A percentile compares a stretch with the other conserved stretches of the same genome.
Conservation (phyloP, 1,140 invertebrate species). For the Nasonia giraulti region DNA sequence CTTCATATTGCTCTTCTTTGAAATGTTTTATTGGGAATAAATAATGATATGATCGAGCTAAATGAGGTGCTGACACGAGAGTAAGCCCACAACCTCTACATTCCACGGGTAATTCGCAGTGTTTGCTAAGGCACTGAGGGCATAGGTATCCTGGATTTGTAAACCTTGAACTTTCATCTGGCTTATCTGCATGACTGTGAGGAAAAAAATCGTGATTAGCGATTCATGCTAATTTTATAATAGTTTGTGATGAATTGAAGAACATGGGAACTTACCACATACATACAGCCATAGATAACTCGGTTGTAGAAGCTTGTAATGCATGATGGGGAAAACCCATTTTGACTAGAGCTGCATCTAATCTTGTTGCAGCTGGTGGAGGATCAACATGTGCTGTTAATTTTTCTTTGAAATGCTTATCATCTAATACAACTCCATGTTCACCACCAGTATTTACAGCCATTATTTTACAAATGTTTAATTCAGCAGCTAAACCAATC, state of each 20-base stretch:
- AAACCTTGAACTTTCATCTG: conserved; percentile 79
- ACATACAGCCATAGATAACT: conserved; percentile 85
- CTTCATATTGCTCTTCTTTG: conserved; percentile 79
- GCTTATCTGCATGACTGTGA: conserved; percentile 86
- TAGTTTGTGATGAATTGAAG: conserved; percentile 10
- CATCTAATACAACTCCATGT: conserved; percentile 93
- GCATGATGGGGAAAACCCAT: conserved; percentile 93
- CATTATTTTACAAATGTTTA: conserved; percentile 90
- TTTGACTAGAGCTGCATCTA: conserved; percentile 90
- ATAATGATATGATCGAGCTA: conserved; percentile 97
- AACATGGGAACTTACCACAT: conserved; percentile 82
- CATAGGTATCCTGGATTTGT: conserved; percentile 92
- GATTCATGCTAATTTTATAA: conserved; percentile 41
- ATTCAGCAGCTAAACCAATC: conserved; percentile 96
- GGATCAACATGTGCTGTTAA: conserved; percentile 88
- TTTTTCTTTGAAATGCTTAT: conserved; percentile 90
- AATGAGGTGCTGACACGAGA: conserved; percentile 97
- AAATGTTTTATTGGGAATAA: conserved; percentile 93
- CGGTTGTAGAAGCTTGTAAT: conserved; percentile 68
- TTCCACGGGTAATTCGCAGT: conserved; percentile 98
- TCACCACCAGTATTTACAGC: conserved; percentile 88
- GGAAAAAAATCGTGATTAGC: conserved; percentile 37
- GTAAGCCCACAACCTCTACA: conserved; percentile 96
- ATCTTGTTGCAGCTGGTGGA: conserved; percentile 85
- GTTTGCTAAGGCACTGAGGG: conserved; percentile 96